Evolutionary conservation across 2,797 vertebrate genomes (phyloP).

Genomic region (Sylvia borin): DNA sequence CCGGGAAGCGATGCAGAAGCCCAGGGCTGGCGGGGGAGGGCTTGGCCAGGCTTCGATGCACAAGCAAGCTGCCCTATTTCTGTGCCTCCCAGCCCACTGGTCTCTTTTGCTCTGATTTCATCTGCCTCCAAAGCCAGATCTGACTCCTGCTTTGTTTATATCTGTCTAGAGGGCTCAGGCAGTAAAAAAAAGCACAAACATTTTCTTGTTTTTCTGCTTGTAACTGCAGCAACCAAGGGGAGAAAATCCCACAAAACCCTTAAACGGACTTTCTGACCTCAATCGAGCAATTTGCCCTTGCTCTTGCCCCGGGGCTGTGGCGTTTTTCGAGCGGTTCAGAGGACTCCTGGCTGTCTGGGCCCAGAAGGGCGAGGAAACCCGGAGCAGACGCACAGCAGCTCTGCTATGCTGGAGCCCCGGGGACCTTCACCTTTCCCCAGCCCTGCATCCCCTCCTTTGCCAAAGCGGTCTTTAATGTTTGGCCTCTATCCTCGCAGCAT

Average conservation of each 20-base stretch:
- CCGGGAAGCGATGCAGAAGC: not conserved
- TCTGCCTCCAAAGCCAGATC: not conserved
- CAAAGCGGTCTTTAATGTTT: accelerated
- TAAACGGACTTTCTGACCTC: not conserved
- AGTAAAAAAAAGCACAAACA: not conserved
- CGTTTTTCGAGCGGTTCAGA: not conserved
- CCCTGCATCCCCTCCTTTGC: not conserved
- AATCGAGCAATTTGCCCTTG: not conserved
- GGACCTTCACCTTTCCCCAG: not conserved
- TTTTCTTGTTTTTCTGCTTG: not conserved
- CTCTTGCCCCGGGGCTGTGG: not conserved
- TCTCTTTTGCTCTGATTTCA: not conserved
- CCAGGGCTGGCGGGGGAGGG: not conserved
- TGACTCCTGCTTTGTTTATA: not conserved
- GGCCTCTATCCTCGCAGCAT: accelerated
- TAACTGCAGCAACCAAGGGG: not conserved
- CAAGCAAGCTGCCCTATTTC: not conserved
- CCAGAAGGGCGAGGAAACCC: accelerated
- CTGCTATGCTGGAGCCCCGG: accelerated
- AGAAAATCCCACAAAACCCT: accelerated
- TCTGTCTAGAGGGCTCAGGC: not conserved
- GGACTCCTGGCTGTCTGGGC: not conserved
- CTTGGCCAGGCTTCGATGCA: not conserved
- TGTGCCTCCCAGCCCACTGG: not conserved
- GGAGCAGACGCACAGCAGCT: not conserved